Base-by-base conservation (phyloP, 30 jellyfish, hydroid and myxozoan species). In the Catostylus mosaicus region DNA sequence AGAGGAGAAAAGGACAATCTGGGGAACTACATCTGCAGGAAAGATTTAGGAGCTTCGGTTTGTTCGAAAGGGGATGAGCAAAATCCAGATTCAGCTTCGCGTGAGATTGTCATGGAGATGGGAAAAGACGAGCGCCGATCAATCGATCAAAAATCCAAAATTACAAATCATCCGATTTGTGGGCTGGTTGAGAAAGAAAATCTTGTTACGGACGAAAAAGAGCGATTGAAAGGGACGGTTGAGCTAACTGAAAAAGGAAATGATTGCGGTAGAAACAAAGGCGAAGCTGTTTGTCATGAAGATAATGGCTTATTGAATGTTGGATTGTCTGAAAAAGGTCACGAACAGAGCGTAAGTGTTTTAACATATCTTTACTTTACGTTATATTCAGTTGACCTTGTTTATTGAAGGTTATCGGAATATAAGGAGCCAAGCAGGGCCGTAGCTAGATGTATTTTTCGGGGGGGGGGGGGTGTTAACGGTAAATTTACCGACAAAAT, bases 161-260 rank as follows among this genome's bases (percentile, higher is more conserved):
- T 65, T 19, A 33, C 77, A 1, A 7, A 16, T 19, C 56, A 65
- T 27, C 77, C 19, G 52, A 31, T 65, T 26, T 31, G 56, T 65
- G 77, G 50, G 77, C 56, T 31, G 32, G 46, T 19, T 6, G 50
- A n/a, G 0, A 23, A 51, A 23, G 11, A 22, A 65, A 30, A 65
- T 31, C 77, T 43, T 19, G 32, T 65, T 65, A 65, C 77, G 22
- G 26, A 65, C 14, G 77, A 26, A 65, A 22, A 33, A 19, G 52
- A 65, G 14, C 27, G 50, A 65, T 65, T 43, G 50, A 22, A 65
- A 30, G 56, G 31, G 52, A 22, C 24, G 14, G 40, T 31, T 9
- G n/a, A 1, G 37, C 30, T 30, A 7, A 22, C 50, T 36, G 77
- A 31, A 65, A 65, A 31, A n/a, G n/a, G 26, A 29, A 30, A 6